Conservation (phyloP, 1,140 invertebrate genomes). For the Drosophila mojavensis region DNA sequence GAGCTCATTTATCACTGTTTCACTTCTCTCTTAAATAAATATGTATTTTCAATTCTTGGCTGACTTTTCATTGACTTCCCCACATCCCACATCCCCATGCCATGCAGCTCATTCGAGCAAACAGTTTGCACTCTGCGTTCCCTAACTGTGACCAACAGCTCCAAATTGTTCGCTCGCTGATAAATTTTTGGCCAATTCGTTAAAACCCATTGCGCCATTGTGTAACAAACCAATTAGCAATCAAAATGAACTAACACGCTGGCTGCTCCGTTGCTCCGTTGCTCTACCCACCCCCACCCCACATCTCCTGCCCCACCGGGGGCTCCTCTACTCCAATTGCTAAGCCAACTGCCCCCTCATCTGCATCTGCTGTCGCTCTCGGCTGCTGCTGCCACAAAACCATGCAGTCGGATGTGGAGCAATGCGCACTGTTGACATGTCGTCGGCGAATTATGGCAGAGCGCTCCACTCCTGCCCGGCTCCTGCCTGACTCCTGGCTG, state of each 20-base stretch:
- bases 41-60: too few relatives aligned
- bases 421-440: conserved; percentile 72
- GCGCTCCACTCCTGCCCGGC: conserved; percentile 1
- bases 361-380: not conserved
- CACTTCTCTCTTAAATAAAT: too few relatives aligned
- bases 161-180: conserved; percentile 40
- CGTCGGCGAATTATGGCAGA: conserved; percentile 77
- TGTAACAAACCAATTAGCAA: conserved; percentile 84
- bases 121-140: not conserved
- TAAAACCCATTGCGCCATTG: conserved; percentile 76
- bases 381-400: not conserved
- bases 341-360: not conserved
- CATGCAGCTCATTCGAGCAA: too few relatives aligned
- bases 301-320: too few relatives aligned
- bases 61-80: too few relatives aligned
- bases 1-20: too few relatives aligned
- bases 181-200: conserved; percentile 83
- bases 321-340: not conserved
- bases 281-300: too few relatives aligned
- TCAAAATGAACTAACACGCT: conserved; percentile 83
- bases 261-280: conserved; percentile 33
- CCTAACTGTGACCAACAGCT: conserved; percentile 9
- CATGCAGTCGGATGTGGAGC: conserved; percentile 50
- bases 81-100: too few relatives aligned
- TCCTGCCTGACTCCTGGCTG: conserved; percentile 1